Percentiles rank a stretch among this genome's conserved stretches.
Evolutionary conservation across 2,888 invertebrate species (phyloP).

Genomic region (Syrphus vitripennis): DNA sequence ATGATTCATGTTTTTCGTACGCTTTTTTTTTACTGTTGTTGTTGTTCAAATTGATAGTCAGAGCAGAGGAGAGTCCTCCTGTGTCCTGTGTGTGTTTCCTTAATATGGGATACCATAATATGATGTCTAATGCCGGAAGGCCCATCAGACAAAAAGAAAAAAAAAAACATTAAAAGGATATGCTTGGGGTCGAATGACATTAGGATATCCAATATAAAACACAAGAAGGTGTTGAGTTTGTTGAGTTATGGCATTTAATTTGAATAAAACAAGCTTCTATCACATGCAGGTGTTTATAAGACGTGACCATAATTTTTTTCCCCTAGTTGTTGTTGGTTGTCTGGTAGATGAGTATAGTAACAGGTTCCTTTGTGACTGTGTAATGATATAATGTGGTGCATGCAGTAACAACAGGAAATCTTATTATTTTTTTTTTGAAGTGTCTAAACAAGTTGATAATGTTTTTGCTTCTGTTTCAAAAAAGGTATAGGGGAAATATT

Average conservation of each 20-base stretch:
- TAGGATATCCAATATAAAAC: conserved; percentile 52
- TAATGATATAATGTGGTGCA: conserved; percentile 13
- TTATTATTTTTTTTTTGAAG: background rate
- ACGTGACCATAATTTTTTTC: conserved; percentile 24
- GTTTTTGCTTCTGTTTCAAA: too few relatives aligned
- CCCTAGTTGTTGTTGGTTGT: background rate
- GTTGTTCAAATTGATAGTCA: background rate
- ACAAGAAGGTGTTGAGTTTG: conserved; percentile 65
- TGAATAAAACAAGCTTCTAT: conserved; percentile 67
- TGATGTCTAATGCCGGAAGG: background rate
- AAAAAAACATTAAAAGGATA: conserved; percentile 67
- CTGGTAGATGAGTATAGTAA: background rate
- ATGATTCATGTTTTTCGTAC: conserved; percentile 69
- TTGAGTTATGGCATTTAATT: conserved; percentile 68
- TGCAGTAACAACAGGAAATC: background rate
- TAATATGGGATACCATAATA: background rate
- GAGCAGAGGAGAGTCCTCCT: background rate
- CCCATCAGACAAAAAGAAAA: conserved; percentile 42
- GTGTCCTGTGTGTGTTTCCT: background rate
- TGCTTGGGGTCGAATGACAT: conserved; percentile 56
- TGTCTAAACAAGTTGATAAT: too few relatives aligned
- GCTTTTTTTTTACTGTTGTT: conserved; percentile 15
- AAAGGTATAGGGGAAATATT: too few relatives aligned
- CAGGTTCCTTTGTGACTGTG: background rate
- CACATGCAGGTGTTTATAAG: conserved; percentile 63